phyloP scores from a whole-genome alignment of 2,113 vertebrate species.

The Climacteris rufus region DNA sequence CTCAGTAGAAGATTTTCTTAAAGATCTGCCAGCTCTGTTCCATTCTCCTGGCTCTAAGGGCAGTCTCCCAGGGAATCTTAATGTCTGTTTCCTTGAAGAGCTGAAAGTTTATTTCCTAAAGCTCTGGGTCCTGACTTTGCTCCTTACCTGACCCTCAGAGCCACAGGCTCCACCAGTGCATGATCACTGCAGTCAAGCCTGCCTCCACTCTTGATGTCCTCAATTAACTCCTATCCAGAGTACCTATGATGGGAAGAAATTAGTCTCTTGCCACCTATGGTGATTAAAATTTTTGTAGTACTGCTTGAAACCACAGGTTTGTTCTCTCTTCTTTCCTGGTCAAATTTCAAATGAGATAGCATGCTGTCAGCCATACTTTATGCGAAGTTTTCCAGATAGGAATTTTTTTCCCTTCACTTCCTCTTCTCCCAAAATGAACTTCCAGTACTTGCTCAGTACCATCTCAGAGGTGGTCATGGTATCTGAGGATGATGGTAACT shows the following conservation, averaged over 20 bases:
- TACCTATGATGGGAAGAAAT: not conserved
- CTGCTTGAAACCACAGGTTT: not conserved
- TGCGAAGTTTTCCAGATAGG: not conserved
- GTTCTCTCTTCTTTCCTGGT: not conserved
- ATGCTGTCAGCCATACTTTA: not conserved
- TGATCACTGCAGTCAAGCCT: not conserved
- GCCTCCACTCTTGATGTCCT: not conserved
- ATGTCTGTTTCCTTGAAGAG: not conserved
- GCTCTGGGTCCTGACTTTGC: not conserved
- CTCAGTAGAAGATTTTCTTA: not conserved
- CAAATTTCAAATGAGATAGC: not conserved
- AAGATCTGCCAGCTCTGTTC: not conserved
- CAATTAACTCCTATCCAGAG: not conserved
- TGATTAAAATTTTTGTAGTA: not conserved
- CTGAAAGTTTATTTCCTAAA: not conserved
- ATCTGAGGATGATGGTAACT: not conserved
- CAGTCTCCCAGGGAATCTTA: not conserved
- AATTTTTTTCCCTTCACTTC: not conserved
- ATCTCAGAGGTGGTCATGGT: not conserved
- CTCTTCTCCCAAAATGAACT: not conserved
- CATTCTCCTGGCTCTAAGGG: not conserved
- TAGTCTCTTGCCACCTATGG: not conserved
- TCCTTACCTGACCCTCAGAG: not conserved
- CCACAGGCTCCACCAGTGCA: not conserved
- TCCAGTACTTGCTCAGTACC: not conserved